Conservation (phyloP, 2,888 invertebrate genomes). For the Onchidella celtica region DNA sequence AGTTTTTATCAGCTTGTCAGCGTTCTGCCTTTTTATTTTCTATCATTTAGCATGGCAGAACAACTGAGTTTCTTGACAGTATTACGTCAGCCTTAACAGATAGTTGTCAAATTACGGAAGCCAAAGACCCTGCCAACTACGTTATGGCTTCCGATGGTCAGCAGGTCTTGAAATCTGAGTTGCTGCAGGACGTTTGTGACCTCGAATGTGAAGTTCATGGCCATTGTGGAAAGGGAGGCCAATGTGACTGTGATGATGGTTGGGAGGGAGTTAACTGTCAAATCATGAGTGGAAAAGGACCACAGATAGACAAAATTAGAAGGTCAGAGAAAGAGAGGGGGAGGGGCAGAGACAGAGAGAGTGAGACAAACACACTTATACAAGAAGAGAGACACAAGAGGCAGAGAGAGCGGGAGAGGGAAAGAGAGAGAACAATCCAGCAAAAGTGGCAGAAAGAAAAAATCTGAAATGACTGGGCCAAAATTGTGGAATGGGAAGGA, state of each 20-base stretch:
- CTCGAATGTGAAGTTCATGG: constrained; percentile 34
- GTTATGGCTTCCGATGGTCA: constrained; percentile 15
- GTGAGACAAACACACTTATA: not conserved
- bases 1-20: too few relatives aligned
- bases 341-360: not conserved
- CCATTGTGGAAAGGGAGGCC: not conserved
- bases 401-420: not conserved
- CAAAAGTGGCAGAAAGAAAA: not conserved
- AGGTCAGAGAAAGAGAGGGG: not conserved
- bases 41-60: constrained; percentile 32
- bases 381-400: not conserved
- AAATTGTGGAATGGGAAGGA: not conserved
- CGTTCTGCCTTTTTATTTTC: too few relatives aligned
- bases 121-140: constrained; percentile 29
- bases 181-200: constrained; percentile 28
- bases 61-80: constrained; percentile 5
- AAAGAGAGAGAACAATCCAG: not conserved
- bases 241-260: not conserved
- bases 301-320: not conserved
- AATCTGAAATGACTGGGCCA: not conserved
- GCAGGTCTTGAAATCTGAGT: constrained; percentile 33
- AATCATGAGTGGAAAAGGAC: not conserved
- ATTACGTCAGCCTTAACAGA: constrained; percentile 16
- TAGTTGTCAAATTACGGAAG: constrained; percentile 17
- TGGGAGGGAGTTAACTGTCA: not conserved